Evolutionary conservation across 2,888 invertebrate genomes (phyloP), one percentile per base, ranked within the genome.

Genomic region (Labia minor): DNA sequence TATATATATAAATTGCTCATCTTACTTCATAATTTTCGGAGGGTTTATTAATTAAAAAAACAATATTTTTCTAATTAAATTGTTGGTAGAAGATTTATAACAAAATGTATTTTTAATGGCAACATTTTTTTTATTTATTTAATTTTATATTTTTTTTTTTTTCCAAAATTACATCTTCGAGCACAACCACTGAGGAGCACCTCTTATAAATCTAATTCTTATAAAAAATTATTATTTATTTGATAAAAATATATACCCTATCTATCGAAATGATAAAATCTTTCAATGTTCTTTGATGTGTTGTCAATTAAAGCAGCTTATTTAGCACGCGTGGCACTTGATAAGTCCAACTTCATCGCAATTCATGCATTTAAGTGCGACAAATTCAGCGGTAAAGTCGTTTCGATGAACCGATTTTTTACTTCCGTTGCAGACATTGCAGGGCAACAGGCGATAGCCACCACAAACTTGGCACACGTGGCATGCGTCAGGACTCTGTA

Each of bases 291-390:
- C 61, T 14, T 11, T n/a, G n/a, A 19, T n/a, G 8, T 20, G 20
- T 1, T 21, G 20, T 66, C 14, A 19, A 16, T 67, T 63, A 37
- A 62, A 66, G 33, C 37, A 67, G 63, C 66, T 64, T 64, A 3
- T 72, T 78, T 77, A 89, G 80, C 97, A 97, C 70, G 86, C 84
- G 73, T 88, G 88, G 79, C 96, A 97, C 73, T 88, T 85, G 61
- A 95, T 90, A 64, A 97, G 84, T 63, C 96, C 97, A 67, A 93
- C 94, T 78, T 95, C 95, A 76, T 97, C 95, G 79, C 95, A 95
- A 77, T 90, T 91, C 89, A 93, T 93, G 79, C 95, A 95, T 75
- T 92, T 92, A 73, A 97, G 83, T 19, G 95, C 94, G 69, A 93
- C 90, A 76, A 95, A 92, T 80, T 95, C 94, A 37, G 92, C 88